These are phyloP conservation scores for Drosophila sucinea DNA, from an alignment of 1,140 invertebrate genomes.

Conservation along the genomic window DNA sequence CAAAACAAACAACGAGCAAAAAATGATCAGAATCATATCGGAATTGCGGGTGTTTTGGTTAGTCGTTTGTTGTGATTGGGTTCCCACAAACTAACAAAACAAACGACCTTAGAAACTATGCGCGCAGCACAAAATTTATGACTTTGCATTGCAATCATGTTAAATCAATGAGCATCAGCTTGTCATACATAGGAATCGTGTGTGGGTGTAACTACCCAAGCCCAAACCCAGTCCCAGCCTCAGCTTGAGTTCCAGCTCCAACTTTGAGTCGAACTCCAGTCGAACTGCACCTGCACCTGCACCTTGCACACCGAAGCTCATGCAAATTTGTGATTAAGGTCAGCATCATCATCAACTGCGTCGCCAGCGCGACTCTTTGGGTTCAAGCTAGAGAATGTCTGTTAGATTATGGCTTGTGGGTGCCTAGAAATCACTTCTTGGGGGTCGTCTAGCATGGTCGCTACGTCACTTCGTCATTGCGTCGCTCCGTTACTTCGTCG, in stretches of 20 bases:
- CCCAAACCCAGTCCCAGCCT: too few species aligned
- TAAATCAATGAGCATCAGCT: slow-evolving; percentile 49
- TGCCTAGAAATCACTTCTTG: slow-evolving; percentile 10
- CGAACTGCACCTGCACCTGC: slow-evolving; percentile 54
- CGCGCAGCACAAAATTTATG: slow-evolving; percentile 63
- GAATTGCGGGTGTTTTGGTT: slow-evolving; percentile 66
- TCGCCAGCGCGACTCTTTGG: neutral
- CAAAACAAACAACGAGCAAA: slow-evolving; percentile 23
- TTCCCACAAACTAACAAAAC: slow-evolving; percentile 38
- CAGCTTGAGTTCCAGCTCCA: too few species aligned
- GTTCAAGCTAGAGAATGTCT: slow-evolving; percentile 9
- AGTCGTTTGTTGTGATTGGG: slow-evolving; percentile 36
- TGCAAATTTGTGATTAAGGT: slow-evolving; percentile 82
- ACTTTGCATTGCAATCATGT: slow-evolving; percentile 58
- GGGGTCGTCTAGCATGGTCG: slow-evolving; percentile 1
- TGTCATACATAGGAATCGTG: slow-evolving; percentile 1
- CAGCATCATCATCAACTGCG: slow-evolving; percentile 64
- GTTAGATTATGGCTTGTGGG: slow-evolving; percentile 2
- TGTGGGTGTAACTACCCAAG: neutral
- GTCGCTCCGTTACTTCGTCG: neutral
- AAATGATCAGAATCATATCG: slow-evolving; percentile 28
- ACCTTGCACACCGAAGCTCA: slow-evolving; percentile 36
- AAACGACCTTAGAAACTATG: slow-evolving; percentile 76
- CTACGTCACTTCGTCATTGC: neutral
- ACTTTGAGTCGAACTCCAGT: neutral